phyloP scores from a whole-genome alignment of 2,113 vertebrate genomes.

The Thermophis baileyi region DNA sequence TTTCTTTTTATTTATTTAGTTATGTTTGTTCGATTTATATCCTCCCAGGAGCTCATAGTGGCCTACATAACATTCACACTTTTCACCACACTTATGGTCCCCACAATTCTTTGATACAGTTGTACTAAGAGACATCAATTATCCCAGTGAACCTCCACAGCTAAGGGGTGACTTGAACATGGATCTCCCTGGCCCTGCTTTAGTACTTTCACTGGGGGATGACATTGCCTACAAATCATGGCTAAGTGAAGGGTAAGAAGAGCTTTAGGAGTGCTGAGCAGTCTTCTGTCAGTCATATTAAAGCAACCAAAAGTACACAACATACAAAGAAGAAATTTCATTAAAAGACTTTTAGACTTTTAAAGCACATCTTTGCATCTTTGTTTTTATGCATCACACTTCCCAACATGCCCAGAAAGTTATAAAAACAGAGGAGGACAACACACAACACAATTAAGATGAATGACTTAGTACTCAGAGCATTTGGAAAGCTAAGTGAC shows the following conservation, averaged over 20 bases:
- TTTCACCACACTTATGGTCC: neutral
- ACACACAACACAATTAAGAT: neutral
- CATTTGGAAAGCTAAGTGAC: neutral
- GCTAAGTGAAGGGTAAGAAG: neutral
- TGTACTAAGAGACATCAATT: neutral
- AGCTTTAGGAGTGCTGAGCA: neutral
- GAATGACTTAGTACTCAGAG: neutral
- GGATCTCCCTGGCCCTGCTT: neutral
- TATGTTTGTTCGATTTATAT: neutral
- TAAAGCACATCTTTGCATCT: neutral
- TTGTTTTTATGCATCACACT: neutral
- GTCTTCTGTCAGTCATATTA: neutral
- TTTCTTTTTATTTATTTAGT: neutral
- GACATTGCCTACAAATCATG: neutral
- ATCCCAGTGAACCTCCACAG: neutral
- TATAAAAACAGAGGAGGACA: neutral
- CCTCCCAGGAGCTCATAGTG: neutral
- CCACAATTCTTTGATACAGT: neutral
- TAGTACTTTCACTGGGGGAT: neutral
- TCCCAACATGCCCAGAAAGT: neutral
- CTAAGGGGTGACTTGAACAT: neutral
- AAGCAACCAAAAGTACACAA: neutral
- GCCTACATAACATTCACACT: neutral
- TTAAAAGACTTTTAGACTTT: neutral
- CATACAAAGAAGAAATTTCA: neutral